Evolutionary conservation across 1,140 invertebrate genomes (phyloP), one percentile per base, ranked within the genome.

Genomic region (Papilio helenus): DNA sequence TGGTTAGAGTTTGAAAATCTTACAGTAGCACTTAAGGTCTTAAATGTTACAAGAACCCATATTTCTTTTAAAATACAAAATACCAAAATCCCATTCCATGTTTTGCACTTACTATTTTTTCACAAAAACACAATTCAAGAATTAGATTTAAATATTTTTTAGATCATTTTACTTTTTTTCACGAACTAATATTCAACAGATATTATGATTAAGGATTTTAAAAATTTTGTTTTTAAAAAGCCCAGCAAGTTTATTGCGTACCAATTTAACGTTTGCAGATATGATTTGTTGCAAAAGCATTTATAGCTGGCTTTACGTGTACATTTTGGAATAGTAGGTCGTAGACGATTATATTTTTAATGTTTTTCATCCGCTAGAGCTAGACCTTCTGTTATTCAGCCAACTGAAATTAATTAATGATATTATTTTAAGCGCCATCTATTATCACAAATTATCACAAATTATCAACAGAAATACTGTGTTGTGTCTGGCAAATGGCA

Each of bases 321-420:
- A 20, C 23, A 29, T 20, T 12, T 23, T 29, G 61, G 5, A 29
- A 68, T 68, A 68, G 61, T 68, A 68, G 61, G 61, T 68, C 26
- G 26, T 68, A 16, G 26, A 61, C 10, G 23, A 61, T 61, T 61
- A 61, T 61, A 26, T 61, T 61, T 61, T 29, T 68, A 68, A 68
- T 68, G 26, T 68, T 14, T 29, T 29, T 68, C 61, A 29, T 68
- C 61, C 61, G 61, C 12, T 68, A 68, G 61, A 16, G 61, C 3
- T 68, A 68, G 61, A 16, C 61, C 20, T 61, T 61, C 61, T 68
- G 23, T 29, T 68, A 29, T 16, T 68, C 10, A 34, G 23, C 14
- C 2, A 1, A 61, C 58, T 20, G 1, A 46, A 18, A 18, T 55
- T 9, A 18, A 58, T 23, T 23, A 3, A 8, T 58, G 2, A 58